These are phyloP conservation scores for Philhelius pedissequus DNA, from an alignment of 2,888 invertebrate genomes.

Conservation along the genomic window DNA sequence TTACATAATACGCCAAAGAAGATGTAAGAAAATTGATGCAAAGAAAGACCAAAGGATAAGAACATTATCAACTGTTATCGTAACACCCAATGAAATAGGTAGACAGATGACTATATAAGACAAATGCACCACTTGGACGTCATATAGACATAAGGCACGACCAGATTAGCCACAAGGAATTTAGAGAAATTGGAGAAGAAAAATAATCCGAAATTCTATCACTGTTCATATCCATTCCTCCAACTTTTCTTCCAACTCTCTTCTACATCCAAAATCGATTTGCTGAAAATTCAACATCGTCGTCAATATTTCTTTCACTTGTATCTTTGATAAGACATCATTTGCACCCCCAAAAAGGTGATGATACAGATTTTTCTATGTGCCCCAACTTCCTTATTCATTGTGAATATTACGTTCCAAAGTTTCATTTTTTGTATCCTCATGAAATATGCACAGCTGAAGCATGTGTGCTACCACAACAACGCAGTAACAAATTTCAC, in stretches of 20 bases:
- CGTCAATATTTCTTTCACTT: constrained; percentile 13
- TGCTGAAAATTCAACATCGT: not conserved
- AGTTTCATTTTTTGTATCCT: constrained; percentile 49
- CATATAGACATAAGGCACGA: no score
- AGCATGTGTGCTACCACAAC: constrained; percentile 23
- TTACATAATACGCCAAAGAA: no score
- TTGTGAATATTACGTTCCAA: not conserved
- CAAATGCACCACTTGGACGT: no score
- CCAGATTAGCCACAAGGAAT: no score
- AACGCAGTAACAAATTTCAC: constrained; percentile 21
- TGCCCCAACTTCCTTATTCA: not conserved
- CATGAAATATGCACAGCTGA: constrained; percentile 60
- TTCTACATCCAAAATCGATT: not conserved
- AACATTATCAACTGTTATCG: no score
- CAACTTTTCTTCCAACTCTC: not conserved
- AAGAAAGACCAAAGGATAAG: no score
- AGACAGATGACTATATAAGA: no score
- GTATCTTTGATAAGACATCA: constrained; percentile 64
- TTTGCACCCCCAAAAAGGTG: constrained; percentile 18
- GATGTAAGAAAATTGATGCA: no score
- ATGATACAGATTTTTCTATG: constrained; percentile 41
- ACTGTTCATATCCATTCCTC: not conserved
- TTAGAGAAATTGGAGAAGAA: no score
- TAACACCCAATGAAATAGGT: no score
- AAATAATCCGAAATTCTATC: no score